A percentile compares a stretch with the other conserved stretches of the same genome.
Conservation (phyloP, 1,140 invertebrate species). For the Anagrus nilaparvatae region DNA sequence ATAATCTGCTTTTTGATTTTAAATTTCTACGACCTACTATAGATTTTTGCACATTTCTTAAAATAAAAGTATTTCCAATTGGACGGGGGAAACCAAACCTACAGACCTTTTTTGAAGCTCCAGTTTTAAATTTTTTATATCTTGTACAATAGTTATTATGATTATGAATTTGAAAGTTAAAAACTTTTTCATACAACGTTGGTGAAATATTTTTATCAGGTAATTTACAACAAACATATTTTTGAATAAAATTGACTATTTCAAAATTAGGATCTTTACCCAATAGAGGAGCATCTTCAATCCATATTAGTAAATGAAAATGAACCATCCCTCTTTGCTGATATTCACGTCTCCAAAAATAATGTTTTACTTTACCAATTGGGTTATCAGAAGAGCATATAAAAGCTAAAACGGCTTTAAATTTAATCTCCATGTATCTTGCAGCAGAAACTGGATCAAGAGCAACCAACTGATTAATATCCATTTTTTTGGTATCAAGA, state of each 20-base stretch:
- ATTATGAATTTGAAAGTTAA: slow-evolving; percentile 19
- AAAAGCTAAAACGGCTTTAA: slow-evolving; percentile 29
- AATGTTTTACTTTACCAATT: slow-evolving; percentile 24
- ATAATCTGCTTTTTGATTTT: slow-evolving; percentile 22
- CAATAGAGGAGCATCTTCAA: slow-evolving; percentile 24
- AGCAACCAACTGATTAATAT: slow-evolving; percentile 19
- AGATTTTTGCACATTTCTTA: slow-evolving; percentile 20
- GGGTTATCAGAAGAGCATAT: slow-evolving; percentile 22
- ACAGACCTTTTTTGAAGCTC: slow-evolving; percentile 13
- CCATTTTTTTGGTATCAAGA: slow-evolving; percentile 12
- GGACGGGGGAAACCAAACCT: slow-evolving; percentile 24
- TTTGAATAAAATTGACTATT: slow-evolving; percentile 26
- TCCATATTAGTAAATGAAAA: slow-evolving; percentile 28
- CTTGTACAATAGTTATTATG: slow-evolving; percentile 20
- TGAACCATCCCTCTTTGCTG: slow-evolving; percentile 25
- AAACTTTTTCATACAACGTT: slow-evolving; percentile 18
- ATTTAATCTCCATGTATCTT: slow-evolving; percentile 27
- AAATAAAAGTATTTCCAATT: slow-evolving; percentile 18
- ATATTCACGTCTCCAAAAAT: slow-evolving; percentile 24
- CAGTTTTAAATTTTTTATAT: slow-evolving; percentile 9
- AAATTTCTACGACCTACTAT: slow-evolving; percentile 21
- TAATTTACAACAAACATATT: slow-evolving; percentile 26
- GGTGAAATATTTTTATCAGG: slow-evolving; percentile 17
- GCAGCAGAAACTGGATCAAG: slow-evolving; percentile 25
- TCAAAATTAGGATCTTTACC: slow-evolving; percentile 18